Base-by-base conservation (phyloP, 37 sponge, comb jelly and placozoan species). In the Haliclona indistincta region DNA sequence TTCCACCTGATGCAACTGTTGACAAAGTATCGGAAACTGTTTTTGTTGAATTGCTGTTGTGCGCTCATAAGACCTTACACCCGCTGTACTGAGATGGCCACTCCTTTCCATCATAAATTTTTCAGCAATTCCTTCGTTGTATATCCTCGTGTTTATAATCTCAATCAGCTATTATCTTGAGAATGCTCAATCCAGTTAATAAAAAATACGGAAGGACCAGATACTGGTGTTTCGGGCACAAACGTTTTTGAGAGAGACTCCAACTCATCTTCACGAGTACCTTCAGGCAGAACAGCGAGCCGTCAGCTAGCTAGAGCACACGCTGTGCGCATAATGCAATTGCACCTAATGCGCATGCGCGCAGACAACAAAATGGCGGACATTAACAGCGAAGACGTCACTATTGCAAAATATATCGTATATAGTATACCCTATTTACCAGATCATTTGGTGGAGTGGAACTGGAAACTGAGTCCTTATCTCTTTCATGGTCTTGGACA, bases 351-450 rank as follows among this genome's bases (percentile, higher is more conserved):
- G 28, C 60, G 60, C 60, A 58, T 58, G 60, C 28, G 60, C 60
- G 25, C 11, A 58, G n/a, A 26, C n/a, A n/a, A n/a, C n/a, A n/a
- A n/a, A n/a, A n/a, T n/a, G n/a, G n/a, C n/a, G n/a, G n/a, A n/a
- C n/a, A n/a, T n/a, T n/a, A n/a, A n/a, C n/a, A n/a, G 7, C 26
- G 60, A 58, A 58, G 28, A 58, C 6, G 60, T 58, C 13, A n/a
- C n/a, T 25, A 58, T 20, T 58, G 60, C n/a, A 58, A 20, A 8
- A 58, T 58, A 58, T 58, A n/a, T 58, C 7, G 60, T 58, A 58
- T 58, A 58, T 58, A 58, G 60, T 58, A 58, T 20, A 58, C n/a
- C n/a, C n/a, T n/a, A n/a, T n/a, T n/a, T n/a, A n/a, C n/a, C n/a
- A n/a, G n/a, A n/a, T n/a, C n/a, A n/a, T n/a, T n/a, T n/a, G n/a